Base-by-base conservation (phyloP, 2,888 invertebrate genomes). In the Lacanobia wlatinum region DNA sequence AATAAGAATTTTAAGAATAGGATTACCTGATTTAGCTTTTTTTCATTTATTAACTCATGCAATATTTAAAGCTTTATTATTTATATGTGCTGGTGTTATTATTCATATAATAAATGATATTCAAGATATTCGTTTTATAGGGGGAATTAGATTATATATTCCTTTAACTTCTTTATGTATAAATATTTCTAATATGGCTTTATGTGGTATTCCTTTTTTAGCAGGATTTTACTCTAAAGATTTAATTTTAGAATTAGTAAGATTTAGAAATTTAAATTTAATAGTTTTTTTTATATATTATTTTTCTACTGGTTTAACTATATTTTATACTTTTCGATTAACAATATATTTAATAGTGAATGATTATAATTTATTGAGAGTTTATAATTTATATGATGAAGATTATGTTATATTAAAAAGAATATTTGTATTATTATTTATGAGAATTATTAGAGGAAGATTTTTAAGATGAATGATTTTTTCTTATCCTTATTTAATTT, bases 141-240 rank as follows among this genome's bases (percentile, higher is more conserved):
- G 28, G 2, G 28, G 28, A 3, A 28, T 28, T 28, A 28, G 28
- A 3, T 28, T 28, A 28, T 28, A 28, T 28, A 28, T 28, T 28
- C 28, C 28, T 28, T 28, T 28, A 28, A 28, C 28, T 28, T 28
- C 28, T 28, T 28, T 28, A 28, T 28, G 28, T 28, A 28, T 28
- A 28, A 28, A 28, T 28, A 28, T 28, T 28, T 28, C 28, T 28
- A 28, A 91, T 94, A 94, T 97, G 87, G 93, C 97, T 85, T 96
- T 97, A 92, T 97, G 97, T 95, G 97, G 97, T 0, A 94, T 97
- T 90, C 97, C 97, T 12, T 97, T 97, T 97, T 93, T 97, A 91
- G 93, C 97, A 0, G 97, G 97, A 0, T 97, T 97, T 97, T 97
- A 97, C 94, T 97, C 97, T 40, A 97, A 97, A 50, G 97, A 97